Evolutionary conservation across 1,140 invertebrate species (phyloP), one percentile per base, ranked within the genome.

Genomic region (Oreohelix idahoensis): DNA sequence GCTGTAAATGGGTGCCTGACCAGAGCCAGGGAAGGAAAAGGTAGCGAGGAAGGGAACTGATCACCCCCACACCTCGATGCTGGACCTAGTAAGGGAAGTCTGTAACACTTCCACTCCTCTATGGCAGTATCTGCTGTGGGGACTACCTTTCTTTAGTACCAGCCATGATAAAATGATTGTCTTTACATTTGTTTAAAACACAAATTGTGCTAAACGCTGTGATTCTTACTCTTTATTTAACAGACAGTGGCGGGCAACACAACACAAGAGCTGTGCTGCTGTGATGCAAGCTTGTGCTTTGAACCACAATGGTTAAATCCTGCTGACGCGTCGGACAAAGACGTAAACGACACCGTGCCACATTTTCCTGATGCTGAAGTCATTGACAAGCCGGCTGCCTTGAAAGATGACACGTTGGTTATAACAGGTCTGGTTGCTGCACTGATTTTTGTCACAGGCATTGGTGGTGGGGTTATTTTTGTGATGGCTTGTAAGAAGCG

Each of bases 181-280:
- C n/a, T n/a, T n/a, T n/a, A n/a, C n/a, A n/a, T n/a, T n/a, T n/a
- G n/a, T n/a, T n/a, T n/a, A n/a, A n/a, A n/a, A n/a, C n/a, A n/a
- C n/a, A n/a, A n/a, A n/a, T n/a, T n/a, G n/a, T n/a, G n/a, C n/a
- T n/a, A n/a, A n/a, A n/a, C n/a, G n/a, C n/a, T n/a, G n/a, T n/a
- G n/a, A n/a, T n/a, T n/a, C n/a, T n/a, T n/a, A n/a, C n/a, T n/a
- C n/a, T n/a, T n/a, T n/a, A n/a, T n/a, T n/a, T n/a, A n/a, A n/a
- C n/a, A n/a, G n/a, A n/a, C n/a, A n/a, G 49, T 78, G 49, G 76
- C 10, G 0, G 17, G 17, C 15, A 78, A 78, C n/a, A 78, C 39
- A 8, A 58, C 51, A 15, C 29, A 79, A 45, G 38, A 79, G 36
- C 38, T 79, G 36, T 79, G 78, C 58, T 79, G 78, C 45, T 79